These are phyloP conservation scores for Conger conger DNA, from an alignment of 2,113 vertebrate genomes.

Conservation along the genomic window DNA sequence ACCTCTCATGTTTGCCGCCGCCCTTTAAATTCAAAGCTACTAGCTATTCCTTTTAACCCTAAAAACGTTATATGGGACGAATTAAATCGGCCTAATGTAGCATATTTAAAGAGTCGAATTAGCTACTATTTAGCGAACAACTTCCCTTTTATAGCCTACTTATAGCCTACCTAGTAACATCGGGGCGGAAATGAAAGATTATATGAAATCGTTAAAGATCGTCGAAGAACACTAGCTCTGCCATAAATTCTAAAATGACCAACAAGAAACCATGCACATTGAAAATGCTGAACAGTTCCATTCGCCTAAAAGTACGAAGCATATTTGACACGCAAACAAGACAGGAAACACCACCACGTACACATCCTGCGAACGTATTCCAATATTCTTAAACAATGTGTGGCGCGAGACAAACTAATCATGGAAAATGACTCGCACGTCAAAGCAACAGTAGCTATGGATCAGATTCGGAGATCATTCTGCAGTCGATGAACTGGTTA, in stretches of 20 bases:
- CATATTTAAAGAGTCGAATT: background rate
- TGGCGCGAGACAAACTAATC: too few relatives aligned
- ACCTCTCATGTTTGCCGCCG: slow-evolving; percentile 61
- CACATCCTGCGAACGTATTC: too few relatives aligned
- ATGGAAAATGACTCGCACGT: too few relatives aligned
- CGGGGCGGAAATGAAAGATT: background rate
- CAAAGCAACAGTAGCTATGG: background rate
- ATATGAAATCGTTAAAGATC: background rate
- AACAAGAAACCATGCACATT: background rate
- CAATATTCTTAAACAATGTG: too few relatives aligned
- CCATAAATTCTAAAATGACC: background rate
- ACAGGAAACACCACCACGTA: background rate
- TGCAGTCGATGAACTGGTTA: background rate
- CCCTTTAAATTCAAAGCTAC: slow-evolving; percentile 50
- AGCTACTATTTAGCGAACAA: background rate
- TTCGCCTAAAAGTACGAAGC: background rate
- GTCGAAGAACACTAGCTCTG: background rate
- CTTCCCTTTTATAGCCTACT: background rate
- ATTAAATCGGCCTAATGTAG: background rate
- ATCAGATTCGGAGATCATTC: background rate
- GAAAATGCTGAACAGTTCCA: background rate
- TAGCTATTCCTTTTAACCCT: background rate
- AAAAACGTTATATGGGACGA: background rate
- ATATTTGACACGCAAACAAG: background rate
- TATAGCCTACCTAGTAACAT: background rate